Evolutionary conservation across 2,797 vertebrate species (phyloP).

Genomic region (Apodemus agrarius): DNA sequence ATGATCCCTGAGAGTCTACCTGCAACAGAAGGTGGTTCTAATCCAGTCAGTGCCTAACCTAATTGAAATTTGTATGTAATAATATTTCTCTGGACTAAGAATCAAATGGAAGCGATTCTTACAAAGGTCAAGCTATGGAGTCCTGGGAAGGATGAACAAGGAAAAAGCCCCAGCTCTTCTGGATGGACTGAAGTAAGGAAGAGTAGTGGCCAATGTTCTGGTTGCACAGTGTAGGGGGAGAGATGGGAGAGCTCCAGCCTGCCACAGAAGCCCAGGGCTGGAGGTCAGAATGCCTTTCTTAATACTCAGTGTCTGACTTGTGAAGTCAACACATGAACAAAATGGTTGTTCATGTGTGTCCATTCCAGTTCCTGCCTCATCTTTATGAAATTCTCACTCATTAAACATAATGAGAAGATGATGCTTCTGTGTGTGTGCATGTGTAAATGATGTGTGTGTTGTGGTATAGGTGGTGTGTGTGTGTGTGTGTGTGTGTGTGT

Average conservation of each 20-base stretch:
- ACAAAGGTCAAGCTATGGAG: not conserved
- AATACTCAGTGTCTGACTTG: not conserved
- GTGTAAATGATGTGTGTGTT: not conserved
- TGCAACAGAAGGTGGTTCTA: not conserved
- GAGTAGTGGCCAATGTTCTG: not conserved
- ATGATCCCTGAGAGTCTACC: not conserved
- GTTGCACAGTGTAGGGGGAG: not conserved
- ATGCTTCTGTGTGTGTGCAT: not conserved
- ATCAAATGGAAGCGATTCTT: not conserved
- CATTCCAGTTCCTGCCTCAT: not conserved
- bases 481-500: no score
- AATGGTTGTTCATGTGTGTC: not conserved
- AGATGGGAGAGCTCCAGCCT: not conserved
- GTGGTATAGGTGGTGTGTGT: not conserved
- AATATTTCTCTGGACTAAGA: slow-evolving; percentile 5
- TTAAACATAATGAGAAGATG: not conserved
- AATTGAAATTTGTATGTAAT: not conserved
- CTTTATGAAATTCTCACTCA: not conserved
- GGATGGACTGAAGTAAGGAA: not conserved
- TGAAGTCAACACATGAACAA: not conserved
- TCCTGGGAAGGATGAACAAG: not conserved
- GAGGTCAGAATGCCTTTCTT: not conserved
- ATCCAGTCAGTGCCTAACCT: not conserved
- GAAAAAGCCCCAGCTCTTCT: not conserved
- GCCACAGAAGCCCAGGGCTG: not conserved